Evolutionary conservation across 2,113 vertebrate genomes (phyloP).

Genomic region (Pseudorasbora parva): DNA sequence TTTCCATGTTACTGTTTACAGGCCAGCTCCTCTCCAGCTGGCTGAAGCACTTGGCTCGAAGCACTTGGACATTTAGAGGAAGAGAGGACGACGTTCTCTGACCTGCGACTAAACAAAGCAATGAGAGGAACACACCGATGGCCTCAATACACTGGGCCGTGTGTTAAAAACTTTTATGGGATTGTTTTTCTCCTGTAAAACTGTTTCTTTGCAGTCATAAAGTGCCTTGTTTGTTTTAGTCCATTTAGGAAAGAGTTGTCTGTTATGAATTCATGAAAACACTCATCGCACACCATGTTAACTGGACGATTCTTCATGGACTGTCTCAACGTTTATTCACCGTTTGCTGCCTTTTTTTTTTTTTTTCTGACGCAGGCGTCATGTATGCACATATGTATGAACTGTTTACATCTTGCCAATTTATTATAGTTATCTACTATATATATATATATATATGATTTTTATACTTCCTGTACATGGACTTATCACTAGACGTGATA

Average conservation of each 20-base stretch:
- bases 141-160: constrained; percentile 61
- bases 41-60: constrained; percentile 72
- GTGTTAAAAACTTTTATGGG: constrained; percentile 62
- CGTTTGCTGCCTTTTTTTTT: constrained; percentile 55
- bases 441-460: constrained; percentile 70
- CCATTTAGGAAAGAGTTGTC: not conserved
- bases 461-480: constrained; percentile 89
- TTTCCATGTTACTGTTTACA: constrained; percentile 60
- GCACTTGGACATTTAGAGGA: constrained; percentile 53
- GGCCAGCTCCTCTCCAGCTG: constrained; percentile 53
- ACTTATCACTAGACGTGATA: constrained; percentile 90
- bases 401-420: constrained; percentile 94
- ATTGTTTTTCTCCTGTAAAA: not conserved
- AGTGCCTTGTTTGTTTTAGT: constrained; percentile 49
- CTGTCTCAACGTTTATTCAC: constrained; percentile 51
- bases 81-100: constrained; percentile 63
- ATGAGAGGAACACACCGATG: constrained; percentile 48
- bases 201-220: constrained; percentile 29
- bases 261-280: constrained; percentile 34
- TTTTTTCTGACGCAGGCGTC: constrained; percentile 91
- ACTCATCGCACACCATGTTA: constrained; percentile 47
- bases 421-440: constrained; percentile 77
- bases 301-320: constrained; percentile 43
- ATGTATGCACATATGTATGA: constrained; percentile 88
- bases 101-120: constrained; percentile 22